Evolutionary conservation across 1,140 invertebrate genomes (phyloP).

Genomic region (Sitophilus oryzae): DNA sequence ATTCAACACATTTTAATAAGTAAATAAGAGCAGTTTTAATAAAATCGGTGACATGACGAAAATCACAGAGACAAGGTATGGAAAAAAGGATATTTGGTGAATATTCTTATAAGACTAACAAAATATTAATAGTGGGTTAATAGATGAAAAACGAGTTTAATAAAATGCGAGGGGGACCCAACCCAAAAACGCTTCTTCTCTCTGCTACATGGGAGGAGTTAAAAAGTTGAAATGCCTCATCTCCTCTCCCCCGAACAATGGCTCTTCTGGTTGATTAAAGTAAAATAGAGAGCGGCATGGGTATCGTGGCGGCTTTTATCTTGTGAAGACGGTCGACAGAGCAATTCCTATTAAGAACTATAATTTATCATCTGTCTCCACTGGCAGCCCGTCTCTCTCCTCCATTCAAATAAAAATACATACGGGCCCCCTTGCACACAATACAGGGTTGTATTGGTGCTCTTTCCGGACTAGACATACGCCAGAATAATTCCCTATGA

Average conservation of each 20-base stretch:
- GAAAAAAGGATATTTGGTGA: too few relatives aligned
- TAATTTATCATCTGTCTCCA: constrained; percentile 40
- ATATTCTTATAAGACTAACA: too few relatives aligned
- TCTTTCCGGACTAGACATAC: constrained; percentile 15
- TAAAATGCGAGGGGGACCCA: too few relatives aligned
- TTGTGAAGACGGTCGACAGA: constrained; percentile 34
- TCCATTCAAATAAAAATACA: constrained; percentile 31
- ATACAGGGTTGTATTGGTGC: constrained; percentile 26
- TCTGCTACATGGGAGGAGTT: constrained; percentile 13
- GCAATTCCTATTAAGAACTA: constrained; percentile 37
- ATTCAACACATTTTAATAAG: too few relatives aligned
- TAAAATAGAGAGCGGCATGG: constrained; percentile 27
- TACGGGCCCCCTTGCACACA: constrained; percentile 19
- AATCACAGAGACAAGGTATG: too few relatives aligned
- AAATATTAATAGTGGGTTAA: too few relatives aligned
- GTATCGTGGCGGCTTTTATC: constrained; percentile 31
- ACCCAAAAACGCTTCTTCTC: neutral
- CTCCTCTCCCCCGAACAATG: constrained; percentile 23
- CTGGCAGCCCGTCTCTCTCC: too few relatives aligned
- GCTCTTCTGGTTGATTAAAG: constrained; percentile 33
- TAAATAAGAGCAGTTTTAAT: too few relatives aligned
- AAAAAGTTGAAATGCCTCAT: constrained; percentile 16
- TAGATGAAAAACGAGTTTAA: too few relatives aligned
- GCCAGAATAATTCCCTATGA: constrained; percentile 18
- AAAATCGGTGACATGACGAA: too few relatives aligned